Evolutionary conservation across 2,888 invertebrate genomes (phyloP).

Genomic region (Tenthredo livida): DNA sequence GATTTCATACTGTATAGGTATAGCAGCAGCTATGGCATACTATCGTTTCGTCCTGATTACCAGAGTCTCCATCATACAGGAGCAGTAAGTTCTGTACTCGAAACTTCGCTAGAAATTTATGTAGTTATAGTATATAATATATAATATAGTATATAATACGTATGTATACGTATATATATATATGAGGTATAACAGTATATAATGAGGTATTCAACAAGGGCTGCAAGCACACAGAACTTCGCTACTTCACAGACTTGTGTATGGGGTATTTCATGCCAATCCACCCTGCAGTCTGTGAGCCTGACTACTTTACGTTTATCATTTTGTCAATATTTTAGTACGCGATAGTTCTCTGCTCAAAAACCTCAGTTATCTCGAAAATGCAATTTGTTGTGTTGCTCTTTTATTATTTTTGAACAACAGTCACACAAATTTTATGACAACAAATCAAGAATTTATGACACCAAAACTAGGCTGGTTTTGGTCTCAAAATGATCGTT

Average conservation of each 20-base stretch:
- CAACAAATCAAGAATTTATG: too few relatives aligned
- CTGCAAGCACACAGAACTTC: slow-evolving; percentile 13
- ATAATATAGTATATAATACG: not conserved
- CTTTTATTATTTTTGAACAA: too few relatives aligned
- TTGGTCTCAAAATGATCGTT: too few relatives aligned
- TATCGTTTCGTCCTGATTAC: slow-evolving; percentile 10
- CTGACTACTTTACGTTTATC: too few relatives aligned
- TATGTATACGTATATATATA: not conserved
- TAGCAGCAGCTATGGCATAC: not conserved
- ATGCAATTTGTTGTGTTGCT: too few relatives aligned
- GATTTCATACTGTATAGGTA: not conserved
- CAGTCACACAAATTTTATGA: too few relatives aligned
- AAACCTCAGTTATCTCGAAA: too few relatives aligned
- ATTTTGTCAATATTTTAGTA: too few relatives aligned
- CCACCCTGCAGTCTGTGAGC: too few relatives aligned
- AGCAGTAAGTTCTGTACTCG: not conserved
- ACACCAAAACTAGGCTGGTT: too few relatives aligned
- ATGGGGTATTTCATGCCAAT: not conserved
- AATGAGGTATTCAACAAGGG: not conserved
- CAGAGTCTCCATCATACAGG: not conserved
- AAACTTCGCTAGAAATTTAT: not conserved
- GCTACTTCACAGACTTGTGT: not conserved
- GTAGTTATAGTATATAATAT: not conserved
- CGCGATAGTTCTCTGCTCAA: too few relatives aligned
- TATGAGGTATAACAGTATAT: not conserved